phyloP scores from a whole-genome alignment of 2,797 vertebrate species.

The Hemitrygon akajei region DNA sequence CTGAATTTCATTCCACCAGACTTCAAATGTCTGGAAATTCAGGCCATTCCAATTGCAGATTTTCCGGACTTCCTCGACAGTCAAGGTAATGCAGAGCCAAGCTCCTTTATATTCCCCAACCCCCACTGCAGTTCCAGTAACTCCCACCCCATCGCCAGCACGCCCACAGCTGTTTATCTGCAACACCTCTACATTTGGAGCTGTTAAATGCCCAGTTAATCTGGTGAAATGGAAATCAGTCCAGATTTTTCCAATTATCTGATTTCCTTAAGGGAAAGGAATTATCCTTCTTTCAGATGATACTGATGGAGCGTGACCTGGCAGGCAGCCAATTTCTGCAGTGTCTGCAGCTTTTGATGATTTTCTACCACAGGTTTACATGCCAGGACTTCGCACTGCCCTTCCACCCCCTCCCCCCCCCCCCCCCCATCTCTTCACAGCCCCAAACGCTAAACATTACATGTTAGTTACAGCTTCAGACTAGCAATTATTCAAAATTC shows the following conservation, averaged over 20 bases:
- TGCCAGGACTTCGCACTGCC: neutral
- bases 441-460: neutral
- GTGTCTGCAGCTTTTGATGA: constrained; percentile 23
- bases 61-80: neutral
- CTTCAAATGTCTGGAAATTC: neutral
- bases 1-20: neutral
- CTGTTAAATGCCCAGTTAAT: constrained; percentile 30
- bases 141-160: neutral
- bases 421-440: neutral
- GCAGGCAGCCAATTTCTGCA: constrained; percentile 29
- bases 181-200: constrained; percentile 18
- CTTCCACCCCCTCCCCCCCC: neutral
- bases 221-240: constrained; percentile 25
- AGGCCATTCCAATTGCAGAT: neutral
- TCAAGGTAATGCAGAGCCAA: neutral
- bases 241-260: constrained; percentile 35
- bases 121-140: no score
- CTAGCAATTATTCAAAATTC: neutral
- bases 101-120: neutral
- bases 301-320: constrained; percentile 16
- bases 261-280: constrained; percentile 34
- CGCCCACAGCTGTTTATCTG: neutral
- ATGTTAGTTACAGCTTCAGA: neutral
- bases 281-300: constrained; percentile 32
- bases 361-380: neutral